Conservation (phyloP, 2,888 invertebrate species). For the Drosophila gaucha region DNA sequence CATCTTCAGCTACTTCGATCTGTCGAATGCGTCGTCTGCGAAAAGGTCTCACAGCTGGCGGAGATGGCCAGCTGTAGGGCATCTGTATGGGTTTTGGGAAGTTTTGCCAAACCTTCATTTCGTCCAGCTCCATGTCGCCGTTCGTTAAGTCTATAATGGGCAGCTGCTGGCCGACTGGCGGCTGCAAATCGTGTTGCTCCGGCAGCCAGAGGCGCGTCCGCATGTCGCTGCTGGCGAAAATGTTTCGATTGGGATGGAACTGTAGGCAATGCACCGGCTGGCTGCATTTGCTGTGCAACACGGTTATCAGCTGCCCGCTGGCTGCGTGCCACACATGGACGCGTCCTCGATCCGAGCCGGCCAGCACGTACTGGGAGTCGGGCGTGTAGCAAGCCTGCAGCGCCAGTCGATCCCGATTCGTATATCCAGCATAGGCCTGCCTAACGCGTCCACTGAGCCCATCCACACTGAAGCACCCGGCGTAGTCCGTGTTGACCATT, state of each 20-base stretch:
- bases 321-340: constrained; percentile 58
- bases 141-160: constrained; percentile 36
- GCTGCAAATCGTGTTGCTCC: not conserved
- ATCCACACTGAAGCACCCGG: constrained; percentile 50
- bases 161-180: not conserved
- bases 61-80: not conserved
- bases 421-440: constrained; percentile 26
- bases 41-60: not conserved
- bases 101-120: not conserved
- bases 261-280: constrained; percentile 41
- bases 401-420: constrained; percentile 26
- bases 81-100: constrained; percentile 4
- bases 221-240: constrained; percentile 53
- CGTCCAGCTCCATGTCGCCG: not conserved
- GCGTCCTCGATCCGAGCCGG: constrained; percentile 50
- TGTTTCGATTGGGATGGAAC: constrained; percentile 48
- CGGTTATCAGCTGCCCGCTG: constrained; percentile 19
- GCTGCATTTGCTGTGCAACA: constrained; percentile 29
- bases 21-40: not conserved
- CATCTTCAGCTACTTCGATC: too few relatives aligned
- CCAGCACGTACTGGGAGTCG: constrained; percentile 56
- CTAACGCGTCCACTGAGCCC: constrained; percentile 37
- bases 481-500: constrained; percentile 45
- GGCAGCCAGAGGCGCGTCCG: constrained; percentile 52
- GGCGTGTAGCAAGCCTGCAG: constrained; percentile 41